phyloP scores from a whole-genome alignment of 1,140 invertebrate genomes.

The Drosophila burlai region DNA sequence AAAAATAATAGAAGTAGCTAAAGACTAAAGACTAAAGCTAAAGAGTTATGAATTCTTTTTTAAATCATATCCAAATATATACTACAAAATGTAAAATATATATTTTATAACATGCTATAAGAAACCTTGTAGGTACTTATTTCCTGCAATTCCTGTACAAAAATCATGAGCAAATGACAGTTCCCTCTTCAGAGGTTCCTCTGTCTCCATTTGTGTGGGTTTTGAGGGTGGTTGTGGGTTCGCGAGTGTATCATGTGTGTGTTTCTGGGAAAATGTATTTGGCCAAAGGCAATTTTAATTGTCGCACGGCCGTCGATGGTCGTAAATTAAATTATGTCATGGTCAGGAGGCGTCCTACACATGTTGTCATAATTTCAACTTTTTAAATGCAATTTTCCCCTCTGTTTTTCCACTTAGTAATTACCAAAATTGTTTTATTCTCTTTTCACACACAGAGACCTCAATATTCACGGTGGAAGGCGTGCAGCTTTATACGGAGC shows the following conservation, averaged over 20 bases:
- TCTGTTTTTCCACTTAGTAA: conserved; percentile 23
- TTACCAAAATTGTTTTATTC: not conserved
- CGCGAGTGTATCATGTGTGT: not conserved
- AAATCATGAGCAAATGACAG: not conserved
- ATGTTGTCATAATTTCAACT: conserved; percentile 55
- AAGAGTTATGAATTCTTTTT: not conserved
- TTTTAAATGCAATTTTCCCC: conserved; percentile 51
- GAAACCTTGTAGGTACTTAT: not conserved
- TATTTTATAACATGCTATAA: not conserved
- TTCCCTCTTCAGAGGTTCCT: not conserved
- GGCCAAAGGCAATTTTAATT: conserved; percentile 71
- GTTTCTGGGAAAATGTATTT: conserved; percentile 61
- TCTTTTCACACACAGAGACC: conserved; percentile 89
- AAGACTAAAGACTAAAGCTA: no score
- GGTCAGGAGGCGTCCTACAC: conserved; percentile 16
- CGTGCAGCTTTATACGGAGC: conserved; percentile 90
- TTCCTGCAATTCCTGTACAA: not conserved
- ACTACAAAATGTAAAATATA: not conserved
- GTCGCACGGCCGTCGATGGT: conserved; percentile 40
- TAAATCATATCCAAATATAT: not conserved
- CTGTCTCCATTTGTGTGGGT: conserved; percentile 8
- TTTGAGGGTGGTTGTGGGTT: conserved; percentile 21
- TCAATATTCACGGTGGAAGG: conserved; percentile 97
- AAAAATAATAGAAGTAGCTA: not conserved
- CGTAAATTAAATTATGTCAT: conserved; percentile 71